Conservation (phyloP, 2,888 invertebrate species). For the Mesochorus sp. region DNA sequence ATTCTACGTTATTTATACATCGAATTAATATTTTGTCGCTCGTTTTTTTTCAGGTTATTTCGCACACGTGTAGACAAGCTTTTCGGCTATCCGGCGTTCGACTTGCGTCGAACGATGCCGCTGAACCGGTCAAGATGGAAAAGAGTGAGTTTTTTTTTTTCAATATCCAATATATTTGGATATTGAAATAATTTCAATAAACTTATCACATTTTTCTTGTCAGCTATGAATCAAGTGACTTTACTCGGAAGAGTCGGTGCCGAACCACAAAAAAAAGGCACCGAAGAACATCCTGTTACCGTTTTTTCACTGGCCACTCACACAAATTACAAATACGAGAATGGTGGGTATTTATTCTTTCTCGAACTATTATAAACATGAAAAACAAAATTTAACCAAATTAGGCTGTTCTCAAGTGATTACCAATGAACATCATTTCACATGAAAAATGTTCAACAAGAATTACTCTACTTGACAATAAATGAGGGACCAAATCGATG, state of each 20-base stretch:
- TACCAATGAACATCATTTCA: no score
- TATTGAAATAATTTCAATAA: neutral
- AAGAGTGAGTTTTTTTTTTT: conserved; percentile 67
- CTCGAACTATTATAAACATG: neutral
- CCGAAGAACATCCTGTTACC: conserved; percentile 91
- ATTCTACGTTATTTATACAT: neutral
- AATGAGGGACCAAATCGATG: no score
- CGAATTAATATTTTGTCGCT: neutral
- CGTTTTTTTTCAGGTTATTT: conserved; percentile 66
- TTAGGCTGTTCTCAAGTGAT: no score
- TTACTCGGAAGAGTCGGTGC: conserved; percentile 93
- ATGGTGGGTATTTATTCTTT: conserved; percentile 74
- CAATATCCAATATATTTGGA: neutral
- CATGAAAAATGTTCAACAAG: no score
- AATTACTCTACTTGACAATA: no score
- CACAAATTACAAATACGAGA: conserved; percentile 88
- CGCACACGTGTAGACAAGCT: conserved; percentile 63
- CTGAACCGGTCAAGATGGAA: conserved; percentile 67
- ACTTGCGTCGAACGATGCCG: conserved; percentile 48
- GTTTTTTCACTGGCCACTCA: conserved; percentile 96
- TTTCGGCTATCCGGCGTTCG: conserved; percentile 54
- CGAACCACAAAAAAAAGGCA: conserved; percentile 94
- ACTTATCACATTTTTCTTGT: neutral
- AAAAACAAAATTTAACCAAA: conserved; percentile 1
- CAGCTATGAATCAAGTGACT: conserved; percentile 92